These are phyloP conservation scores for Hypercompe scribonia DNA, from an alignment of 2,888 invertebrate species.

Conservation along the genomic window DNA sequence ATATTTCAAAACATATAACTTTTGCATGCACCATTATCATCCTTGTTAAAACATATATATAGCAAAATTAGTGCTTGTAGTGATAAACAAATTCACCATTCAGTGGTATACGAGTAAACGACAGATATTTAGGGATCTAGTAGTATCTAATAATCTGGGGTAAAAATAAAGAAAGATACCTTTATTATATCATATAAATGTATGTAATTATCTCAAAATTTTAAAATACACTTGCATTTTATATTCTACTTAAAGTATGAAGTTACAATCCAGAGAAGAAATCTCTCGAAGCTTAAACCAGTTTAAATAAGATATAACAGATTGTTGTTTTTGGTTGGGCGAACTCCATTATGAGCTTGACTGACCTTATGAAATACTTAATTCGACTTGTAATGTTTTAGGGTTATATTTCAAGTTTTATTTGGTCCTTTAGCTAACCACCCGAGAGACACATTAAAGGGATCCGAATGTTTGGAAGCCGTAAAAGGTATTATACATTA, in stretches of 20 bases:
- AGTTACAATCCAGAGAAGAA: neutral
- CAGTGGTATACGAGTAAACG: too few species aligned
- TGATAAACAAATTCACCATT: too few species aligned
- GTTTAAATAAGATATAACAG: slow-evolving; percentile 6
- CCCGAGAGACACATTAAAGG: slow-evolving; percentile 15
- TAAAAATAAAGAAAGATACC: too few species aligned
- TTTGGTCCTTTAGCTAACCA: slow-evolving; percentile 11
- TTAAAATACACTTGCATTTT: neutral
- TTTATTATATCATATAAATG: too few species aligned
- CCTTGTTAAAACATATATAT: too few species aligned
- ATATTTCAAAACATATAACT: neutral
- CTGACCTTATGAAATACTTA: slow-evolving; percentile 7
- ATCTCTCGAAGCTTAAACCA: neutral
- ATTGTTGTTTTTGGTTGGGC: slow-evolving; percentile 3
- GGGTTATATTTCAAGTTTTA: slow-evolving; percentile 13
- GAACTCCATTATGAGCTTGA: neutral
- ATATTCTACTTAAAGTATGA: neutral
- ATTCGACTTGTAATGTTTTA: slow-evolving; percentile 5
- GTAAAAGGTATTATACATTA: slow-evolving; percentile 14
- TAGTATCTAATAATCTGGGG: too few species aligned
- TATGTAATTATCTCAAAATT: too few species aligned
- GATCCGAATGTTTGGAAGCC: slow-evolving; percentile 10
- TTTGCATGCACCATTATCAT: too few species aligned
- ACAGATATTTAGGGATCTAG: too few species aligned
- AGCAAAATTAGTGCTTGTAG: too few species aligned